phyloP scores from a whole-genome alignment of 2,113 vertebrate genomes.

The Camelus bactrianus region DNA sequence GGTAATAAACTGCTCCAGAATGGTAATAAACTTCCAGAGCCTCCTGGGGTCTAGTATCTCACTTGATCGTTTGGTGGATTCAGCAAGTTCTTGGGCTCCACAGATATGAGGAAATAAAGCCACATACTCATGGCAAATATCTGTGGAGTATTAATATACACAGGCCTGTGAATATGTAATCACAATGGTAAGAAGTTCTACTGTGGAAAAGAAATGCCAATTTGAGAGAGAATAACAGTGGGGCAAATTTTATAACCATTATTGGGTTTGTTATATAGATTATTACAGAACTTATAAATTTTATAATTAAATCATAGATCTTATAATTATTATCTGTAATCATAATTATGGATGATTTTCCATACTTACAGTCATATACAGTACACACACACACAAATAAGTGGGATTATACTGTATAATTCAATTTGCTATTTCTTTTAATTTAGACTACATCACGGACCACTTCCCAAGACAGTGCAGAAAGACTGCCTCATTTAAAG shows the following conservation, averaged over 20 bases:
- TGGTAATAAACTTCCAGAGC: background rate
- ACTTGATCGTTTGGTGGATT: background rate
- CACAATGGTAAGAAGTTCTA: fast-evolving
- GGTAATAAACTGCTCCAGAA: background rate
- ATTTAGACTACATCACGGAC: background rate
- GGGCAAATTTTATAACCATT: background rate
- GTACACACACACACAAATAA: background rate
- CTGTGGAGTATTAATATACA: background rate
- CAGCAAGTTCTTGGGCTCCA: background rate
- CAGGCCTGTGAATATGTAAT: background rate
- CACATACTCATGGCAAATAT: background rate
- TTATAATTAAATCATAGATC: background rate
- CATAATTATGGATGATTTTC: background rate
- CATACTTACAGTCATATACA: background rate
- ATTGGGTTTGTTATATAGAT: background rate
- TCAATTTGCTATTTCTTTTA: background rate
- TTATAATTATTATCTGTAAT: background rate
- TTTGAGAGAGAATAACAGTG: fast-evolving
- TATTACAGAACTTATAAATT: background rate
- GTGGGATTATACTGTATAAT: background rate
- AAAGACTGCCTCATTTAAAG: background rate
- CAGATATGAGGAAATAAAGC: background rate
- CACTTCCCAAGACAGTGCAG: background rate
- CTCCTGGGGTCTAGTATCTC: background rate
- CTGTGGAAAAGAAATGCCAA: background rate